phyloP scores from a whole-genome alignment of 2,113 vertebrate species.

The Benitochromis conjunctus region DNA sequence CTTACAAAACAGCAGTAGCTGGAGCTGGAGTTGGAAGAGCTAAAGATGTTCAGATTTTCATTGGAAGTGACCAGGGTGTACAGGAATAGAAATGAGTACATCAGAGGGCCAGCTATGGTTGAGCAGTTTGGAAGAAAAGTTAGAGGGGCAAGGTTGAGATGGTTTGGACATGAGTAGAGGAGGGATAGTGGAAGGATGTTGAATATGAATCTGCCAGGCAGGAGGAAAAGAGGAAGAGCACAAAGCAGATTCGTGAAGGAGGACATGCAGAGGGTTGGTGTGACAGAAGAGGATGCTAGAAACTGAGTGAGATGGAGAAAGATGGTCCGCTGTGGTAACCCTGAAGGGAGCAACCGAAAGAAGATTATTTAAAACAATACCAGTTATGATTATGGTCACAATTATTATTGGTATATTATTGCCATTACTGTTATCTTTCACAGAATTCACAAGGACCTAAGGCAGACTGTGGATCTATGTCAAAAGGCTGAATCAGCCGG shows the following conservation, averaged over 20 bases:
- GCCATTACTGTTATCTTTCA: neutral
- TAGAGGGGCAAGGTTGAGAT: neutral
- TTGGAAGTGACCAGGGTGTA: neutral
- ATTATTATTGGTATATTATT: neutral
- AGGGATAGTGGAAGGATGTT: neutral
- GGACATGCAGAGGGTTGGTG: neutral
- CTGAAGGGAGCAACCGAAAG: neutral
- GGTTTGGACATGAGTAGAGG: neutral
- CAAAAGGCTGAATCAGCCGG: slow-evolving; percentile 90
- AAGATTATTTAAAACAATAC: neutral
- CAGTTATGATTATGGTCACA: neutral
- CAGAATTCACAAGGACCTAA: slow-evolving; percentile 90
- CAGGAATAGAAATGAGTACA: neutral
- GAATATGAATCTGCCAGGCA: neutral
- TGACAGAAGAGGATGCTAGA: neutral
- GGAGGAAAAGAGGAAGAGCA: neutral
- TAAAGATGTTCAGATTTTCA: neutral
- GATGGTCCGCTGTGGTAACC: neutral
- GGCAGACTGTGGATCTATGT: slow-evolving; percentile 89
- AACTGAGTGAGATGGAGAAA: neutral
- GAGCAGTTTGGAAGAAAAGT: neutral
- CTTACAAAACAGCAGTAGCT: neutral
- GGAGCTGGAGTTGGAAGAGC: neutral
- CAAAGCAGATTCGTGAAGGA: neutral
- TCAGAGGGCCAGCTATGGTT: neutral